Evolutionary conservation across 2,797 vertebrate genomes (phyloP).

Genomic region (Urosaurus nigricauda): DNA sequence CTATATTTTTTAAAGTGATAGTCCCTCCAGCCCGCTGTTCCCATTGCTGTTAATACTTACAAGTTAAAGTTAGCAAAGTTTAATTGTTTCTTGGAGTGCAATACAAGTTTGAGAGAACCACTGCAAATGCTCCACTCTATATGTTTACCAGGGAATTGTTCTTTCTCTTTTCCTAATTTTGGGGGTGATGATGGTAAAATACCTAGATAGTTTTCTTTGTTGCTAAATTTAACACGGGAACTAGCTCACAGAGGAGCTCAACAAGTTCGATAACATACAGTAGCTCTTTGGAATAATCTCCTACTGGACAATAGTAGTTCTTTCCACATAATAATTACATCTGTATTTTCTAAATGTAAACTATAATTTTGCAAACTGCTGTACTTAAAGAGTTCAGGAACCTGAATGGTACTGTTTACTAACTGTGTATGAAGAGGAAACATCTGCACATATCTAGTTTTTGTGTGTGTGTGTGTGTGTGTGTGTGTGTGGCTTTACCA

Average conservation of each 20-base stretch:
- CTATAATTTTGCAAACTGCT: slow-evolving; percentile 31
- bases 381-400: slow-evolving; percentile 23
- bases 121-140: neutral
- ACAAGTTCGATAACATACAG: neutral
- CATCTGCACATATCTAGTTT: slow-evolving; percentile 6
- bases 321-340: slow-evolving; percentile 4
- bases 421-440: slow-evolving; percentile 30
- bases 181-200: too few species aligned
- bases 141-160: neutral
- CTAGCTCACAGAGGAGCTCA: neutral
- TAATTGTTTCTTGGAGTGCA: neutral
- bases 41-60: neutral
- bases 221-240: neutral
- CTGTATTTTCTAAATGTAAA: slow-evolving; percentile 20
- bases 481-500: neutral
- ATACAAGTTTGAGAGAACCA: neutral
- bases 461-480: neutral
- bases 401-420: slow-evolving; percentile 38
- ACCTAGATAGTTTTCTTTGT: neutral
- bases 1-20: neutral
- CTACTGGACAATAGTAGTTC: slow-evolving; percentile 8
- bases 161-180: neutral
- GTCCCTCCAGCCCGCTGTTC: neutral
- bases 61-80: neutral
- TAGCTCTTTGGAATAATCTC: neutral